phyloP scores from a whole-genome alignment of 2,888 invertebrate species.

The Neoaliturus tenellus region DNA sequence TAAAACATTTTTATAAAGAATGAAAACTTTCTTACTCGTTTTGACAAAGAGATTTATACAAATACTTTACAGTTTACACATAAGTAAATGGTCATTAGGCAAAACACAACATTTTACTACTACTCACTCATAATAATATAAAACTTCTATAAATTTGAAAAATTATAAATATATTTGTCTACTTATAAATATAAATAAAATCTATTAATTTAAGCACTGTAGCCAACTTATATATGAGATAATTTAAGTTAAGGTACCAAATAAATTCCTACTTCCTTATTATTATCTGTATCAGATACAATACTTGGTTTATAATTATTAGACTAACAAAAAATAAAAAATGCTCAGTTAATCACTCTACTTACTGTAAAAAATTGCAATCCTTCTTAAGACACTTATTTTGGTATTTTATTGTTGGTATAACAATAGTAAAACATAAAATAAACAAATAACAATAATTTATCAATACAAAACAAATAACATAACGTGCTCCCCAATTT shows the following conservation, averaged over 20 bases:
- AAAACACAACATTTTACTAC: neutral
- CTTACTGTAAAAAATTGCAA: neutral
- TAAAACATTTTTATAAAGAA: constrained; percentile 41
- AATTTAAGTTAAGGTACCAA: neutral
- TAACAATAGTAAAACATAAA: too few species aligned
- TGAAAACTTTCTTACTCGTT: constrained; percentile 7
- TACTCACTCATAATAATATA: neutral
- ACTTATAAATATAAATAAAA: neutral
- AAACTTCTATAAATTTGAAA: constrained; percentile 1
- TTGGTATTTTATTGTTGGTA: constrained; percentile 25
- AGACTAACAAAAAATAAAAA: neutral
- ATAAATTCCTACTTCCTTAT: neutral
- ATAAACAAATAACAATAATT: too few species aligned
- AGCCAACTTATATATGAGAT: neutral
- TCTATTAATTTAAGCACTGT: neutral
- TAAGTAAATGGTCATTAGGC: neutral
- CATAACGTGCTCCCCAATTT: too few species aligned
- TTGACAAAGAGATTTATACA: constrained; percentile 16
- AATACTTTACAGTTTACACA: constrained; percentile 20
- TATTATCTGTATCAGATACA: neutral
- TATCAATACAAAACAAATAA: too few species aligned
- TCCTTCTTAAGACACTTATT: constrained; percentile 17
- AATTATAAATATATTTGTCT: neutral
- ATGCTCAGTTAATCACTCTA: too few species aligned
- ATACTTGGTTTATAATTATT: neutral